phyloP scores from a whole-genome alignment of 2,113 vertebrate genomes.

The Lepidothrix coronata region DNA sequence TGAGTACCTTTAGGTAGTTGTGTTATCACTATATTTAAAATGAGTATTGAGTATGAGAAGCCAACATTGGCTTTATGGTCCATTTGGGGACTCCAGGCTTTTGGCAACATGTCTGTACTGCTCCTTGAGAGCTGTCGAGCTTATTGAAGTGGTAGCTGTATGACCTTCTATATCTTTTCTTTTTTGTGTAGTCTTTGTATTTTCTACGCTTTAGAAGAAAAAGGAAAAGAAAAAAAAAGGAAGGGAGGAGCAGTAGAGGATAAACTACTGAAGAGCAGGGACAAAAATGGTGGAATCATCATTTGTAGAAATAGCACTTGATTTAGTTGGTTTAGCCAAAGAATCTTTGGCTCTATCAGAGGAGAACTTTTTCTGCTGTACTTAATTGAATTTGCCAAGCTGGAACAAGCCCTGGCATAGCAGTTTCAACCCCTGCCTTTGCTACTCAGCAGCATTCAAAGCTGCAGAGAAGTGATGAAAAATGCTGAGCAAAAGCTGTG shows the following conservation, averaged over 20 bases:
- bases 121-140: background rate
- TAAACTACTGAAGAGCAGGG: background rate
- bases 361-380: background rate
- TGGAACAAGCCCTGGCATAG: slow-evolving; percentile 31
- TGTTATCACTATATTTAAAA: background rate
- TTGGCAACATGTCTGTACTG: background rate
- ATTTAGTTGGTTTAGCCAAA: background rate
- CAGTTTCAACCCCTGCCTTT: slow-evolving; percentile 2
- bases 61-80: background rate
- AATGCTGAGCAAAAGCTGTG: background rate
- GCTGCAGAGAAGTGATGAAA: background rate
- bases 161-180: background rate
- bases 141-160: background rate
- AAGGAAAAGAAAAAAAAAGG: no score
- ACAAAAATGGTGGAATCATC: background rate
- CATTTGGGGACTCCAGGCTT: background rate
- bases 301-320: background rate
- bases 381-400: slow-evolving; percentile 38
- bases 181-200: background rate
- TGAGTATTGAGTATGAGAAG: background rate
- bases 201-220: background rate
- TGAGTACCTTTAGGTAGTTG: background rate
- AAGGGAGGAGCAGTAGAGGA: accelerated
- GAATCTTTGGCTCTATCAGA: background rate
- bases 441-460: slow-evolving; percentile 8